These are phyloP conservation scores for Enteromius paludinosus DNA, from an alignment of 2,797 vertebrate species.

Conservation along the genomic window DNA sequence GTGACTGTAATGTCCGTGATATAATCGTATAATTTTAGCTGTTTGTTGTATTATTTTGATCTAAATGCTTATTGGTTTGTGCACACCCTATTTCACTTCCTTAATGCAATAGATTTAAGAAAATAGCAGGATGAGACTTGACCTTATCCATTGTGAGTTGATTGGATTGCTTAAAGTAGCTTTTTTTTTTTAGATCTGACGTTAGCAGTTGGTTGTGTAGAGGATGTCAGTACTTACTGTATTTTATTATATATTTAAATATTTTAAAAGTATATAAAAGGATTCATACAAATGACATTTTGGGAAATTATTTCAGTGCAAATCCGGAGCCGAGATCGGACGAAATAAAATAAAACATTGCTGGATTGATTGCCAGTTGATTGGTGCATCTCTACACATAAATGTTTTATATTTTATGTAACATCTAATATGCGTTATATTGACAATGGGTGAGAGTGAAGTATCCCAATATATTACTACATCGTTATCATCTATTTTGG, in stretches of 20 bases:
- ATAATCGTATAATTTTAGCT: background rate
- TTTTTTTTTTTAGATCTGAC: background rate
- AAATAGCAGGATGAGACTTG: background rate
- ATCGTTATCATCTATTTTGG: background rate
- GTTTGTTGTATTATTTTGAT: background rate
- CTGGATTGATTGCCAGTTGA: background rate
- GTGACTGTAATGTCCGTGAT: background rate
- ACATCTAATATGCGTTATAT: background rate
- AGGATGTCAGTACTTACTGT: background rate
- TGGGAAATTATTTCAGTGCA: background rate
- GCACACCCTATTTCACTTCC: background rate
- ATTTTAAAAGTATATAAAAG: background rate
- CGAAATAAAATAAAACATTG: background rate
- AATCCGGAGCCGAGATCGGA: background rate
- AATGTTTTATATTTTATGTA: background rate
- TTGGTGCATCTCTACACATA: background rate
- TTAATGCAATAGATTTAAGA: background rate
- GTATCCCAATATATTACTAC: background rate
- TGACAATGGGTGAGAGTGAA: background rate
- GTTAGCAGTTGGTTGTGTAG: background rate
- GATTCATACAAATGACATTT: background rate
- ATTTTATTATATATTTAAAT: background rate
- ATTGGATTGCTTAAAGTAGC: background rate
- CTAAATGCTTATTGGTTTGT: background rate
- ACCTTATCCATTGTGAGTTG: background rate